phyloP scores from a whole-genome alignment of 2,888 invertebrate genomes.

The Stegophylla sp. region DNA sequence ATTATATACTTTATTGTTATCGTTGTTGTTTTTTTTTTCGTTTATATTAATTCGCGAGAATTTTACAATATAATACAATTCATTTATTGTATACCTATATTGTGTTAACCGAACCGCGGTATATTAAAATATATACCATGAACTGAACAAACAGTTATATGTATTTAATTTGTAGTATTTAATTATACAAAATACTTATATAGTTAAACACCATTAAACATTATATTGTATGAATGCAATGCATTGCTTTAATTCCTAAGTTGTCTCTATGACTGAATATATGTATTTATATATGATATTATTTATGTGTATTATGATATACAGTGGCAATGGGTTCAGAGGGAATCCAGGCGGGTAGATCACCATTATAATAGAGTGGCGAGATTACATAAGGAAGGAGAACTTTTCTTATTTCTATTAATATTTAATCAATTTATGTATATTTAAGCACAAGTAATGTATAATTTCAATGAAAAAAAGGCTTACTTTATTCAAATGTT shows the following conservation, averaged over 20 bases:
- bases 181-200: neutral
- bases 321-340: neutral
- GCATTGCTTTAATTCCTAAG: neutral
- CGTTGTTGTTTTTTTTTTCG: conserved; percentile 22
- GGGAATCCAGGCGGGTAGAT: too few relatives aligned
- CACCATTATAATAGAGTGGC: too few relatives aligned
- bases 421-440: too few relatives aligned
- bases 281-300: neutral
- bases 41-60: conserved; percentile 11
- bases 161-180: conserved; percentile 8
- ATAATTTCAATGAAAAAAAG: too few relatives aligned
- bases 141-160: neutral
- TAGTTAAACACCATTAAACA: neutral
- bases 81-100: neutral
- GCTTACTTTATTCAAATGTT: too few relatives aligned
- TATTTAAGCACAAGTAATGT: too few relatives aligned
- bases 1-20: conserved; percentile 1
- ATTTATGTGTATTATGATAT: neutral
- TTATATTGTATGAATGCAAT: neutral
- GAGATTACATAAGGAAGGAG: too few relatives aligned
- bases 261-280: neutral
- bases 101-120: conserved; percentile 5
- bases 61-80: neutral
- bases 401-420: too few relatives aligned
- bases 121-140: too few relatives aligned